Evolutionary conservation across 2,797 vertebrate species (phyloP).

Genomic region (Aeoliscus strigatus): DNA sequence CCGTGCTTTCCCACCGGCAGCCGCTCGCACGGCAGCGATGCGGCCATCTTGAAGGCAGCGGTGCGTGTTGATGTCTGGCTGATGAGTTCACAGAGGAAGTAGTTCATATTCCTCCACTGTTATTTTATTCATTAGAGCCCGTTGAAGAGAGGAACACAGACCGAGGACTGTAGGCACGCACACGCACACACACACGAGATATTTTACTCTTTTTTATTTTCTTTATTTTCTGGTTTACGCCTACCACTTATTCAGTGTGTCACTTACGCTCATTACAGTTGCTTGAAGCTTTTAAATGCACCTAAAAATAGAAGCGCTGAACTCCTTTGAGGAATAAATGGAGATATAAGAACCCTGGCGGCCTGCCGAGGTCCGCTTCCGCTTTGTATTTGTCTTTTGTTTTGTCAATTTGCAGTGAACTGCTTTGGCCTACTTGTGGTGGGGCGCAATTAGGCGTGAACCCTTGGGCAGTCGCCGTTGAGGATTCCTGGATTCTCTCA

Average conservation of each 20-base stretch:
- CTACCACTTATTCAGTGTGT: constrained; percentile 23
- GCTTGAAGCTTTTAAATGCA: constrained; percentile 39
- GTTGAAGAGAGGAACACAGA: constrained; percentile 30
- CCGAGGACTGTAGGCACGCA: too few species aligned
- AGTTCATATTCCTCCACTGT: constrained; percentile 52
- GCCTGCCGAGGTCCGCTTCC: constrained; percentile 13
- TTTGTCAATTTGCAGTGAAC: constrained; percentile 46
- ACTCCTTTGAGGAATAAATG: constrained; percentile 43
- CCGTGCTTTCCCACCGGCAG: constrained; percentile 20
- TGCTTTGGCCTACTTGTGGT: constrained; percentile 30
- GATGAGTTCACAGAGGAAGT: constrained; percentile 56
- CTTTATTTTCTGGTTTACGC: too few species aligned
- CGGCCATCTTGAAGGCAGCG: constrained; percentile 52
- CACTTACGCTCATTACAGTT: constrained; percentile 36
- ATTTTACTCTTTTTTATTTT: too few species aligned
- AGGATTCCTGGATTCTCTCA: constrained; percentile 36
- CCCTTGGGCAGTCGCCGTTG: constrained; percentile 33
- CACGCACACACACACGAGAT: not conserved
- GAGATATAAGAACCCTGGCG: constrained; percentile 24
- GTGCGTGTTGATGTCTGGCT: constrained; percentile 55
- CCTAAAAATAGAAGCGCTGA: constrained; percentile 37
- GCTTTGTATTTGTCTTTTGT: constrained; percentile 42
- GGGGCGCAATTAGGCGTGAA: constrained; percentile 45
- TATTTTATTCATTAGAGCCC: constrained; percentile 65
- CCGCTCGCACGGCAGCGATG: constrained; percentile 29